Conservation (phyloP, 2,113 vertebrate genomes). For the Sylvicapra grimmia region DNA sequence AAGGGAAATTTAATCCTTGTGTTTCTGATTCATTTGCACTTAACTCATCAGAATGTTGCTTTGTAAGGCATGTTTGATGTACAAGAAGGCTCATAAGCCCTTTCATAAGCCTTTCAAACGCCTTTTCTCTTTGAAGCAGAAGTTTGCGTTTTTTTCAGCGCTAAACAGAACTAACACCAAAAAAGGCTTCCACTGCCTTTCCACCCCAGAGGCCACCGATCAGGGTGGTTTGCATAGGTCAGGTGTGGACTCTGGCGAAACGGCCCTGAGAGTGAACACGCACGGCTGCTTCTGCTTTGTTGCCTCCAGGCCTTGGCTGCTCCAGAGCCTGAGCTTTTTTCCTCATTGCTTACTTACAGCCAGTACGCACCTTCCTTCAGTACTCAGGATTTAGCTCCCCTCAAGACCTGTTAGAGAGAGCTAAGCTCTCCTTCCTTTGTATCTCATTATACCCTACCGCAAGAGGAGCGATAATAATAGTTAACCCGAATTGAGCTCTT, state of each 20-base stretch:
- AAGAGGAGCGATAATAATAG: not conserved
- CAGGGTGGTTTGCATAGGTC: slow-evolving; percentile 36
- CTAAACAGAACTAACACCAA: slow-evolving; percentile 61
- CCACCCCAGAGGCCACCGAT: slow-evolving; percentile 20
- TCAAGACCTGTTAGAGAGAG: not conserved
- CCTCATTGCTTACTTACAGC: not conserved
- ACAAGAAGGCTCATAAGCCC: slow-evolving; percentile 68
- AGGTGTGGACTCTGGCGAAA: not conserved
- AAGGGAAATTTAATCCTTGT: slow-evolving; percentile 71
- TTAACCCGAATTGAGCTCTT: not conserved
- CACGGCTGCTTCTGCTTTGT: too few relatives aligned
- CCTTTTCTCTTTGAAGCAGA: slow-evolving; percentile 67
- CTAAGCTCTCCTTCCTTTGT: not conserved
- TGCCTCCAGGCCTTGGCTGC: not conserved
- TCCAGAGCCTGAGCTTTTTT: not conserved
- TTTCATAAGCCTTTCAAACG: slow-evolving; percentile 68
- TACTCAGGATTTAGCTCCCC: not conserved
- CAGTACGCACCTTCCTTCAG: not conserved
- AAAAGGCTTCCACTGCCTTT: slow-evolving; percentile 7
- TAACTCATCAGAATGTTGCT: slow-evolving; percentile 74
- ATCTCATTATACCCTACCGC: not conserved
- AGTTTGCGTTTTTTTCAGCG: slow-evolving; percentile 27
- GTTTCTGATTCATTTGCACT: slow-evolving; percentile 74
- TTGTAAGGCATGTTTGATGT: slow-evolving; percentile 70
- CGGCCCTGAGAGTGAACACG: not conserved